Base-by-base conservation (phyloP, 2,888 invertebrate species). In the Stramonita haemastoma region DNA sequence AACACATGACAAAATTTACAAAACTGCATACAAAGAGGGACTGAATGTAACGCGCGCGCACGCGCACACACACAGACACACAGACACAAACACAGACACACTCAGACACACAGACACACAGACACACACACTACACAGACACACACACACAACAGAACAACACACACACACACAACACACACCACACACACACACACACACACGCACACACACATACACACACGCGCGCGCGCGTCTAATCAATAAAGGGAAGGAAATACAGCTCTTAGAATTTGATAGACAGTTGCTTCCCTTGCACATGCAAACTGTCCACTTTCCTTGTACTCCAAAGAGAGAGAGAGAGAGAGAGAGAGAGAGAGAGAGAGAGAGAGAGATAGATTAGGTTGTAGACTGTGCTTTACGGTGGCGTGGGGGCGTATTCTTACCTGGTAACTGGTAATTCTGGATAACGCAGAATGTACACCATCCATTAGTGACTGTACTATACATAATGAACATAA, bases 31-130 rank as follows among this genome's bases (percentile, higher is more conserved):
- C n/a, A n/a, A n/a, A n/a, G n/a, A n/a, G n/a, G n/a, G n/a, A n/a
- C n/a, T n/a, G n/a, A n/a, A n/a, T n/a, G n/a, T n/a, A n/a, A n/a
- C n/a, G n/a, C n/a, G n/a, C n/a, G n/a, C n/a, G n/a, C n/a, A n/a
- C n/a, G n/a, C n/a, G n/a, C n/a, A n/a, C n/a, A 26, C 73, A n/a
- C 73, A 73, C 73, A 26, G 1, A 73, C 73, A 73, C 73, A 70
- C 73, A 83, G 46, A 83, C 83, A 83, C 83, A 83, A 46, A 46
- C 46, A 83, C 83, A 83, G 46, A 46, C 83, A 83, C 83, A 46
- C 36, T n/a, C n/a, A n/a, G n/a, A 83, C 46, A 46, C 83, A 83
- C 83, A 26, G 46, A 46, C 83, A 26, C 83, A 46, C 73, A 73
- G 4, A 73, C 4, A 73, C 1, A 8, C 73, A 19, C 73, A 73